These are phyloP conservation scores for Ploceus nigricollis DNA, from an alignment of 2,113 vertebrate genomes.

Conservation along the genomic window DNA sequence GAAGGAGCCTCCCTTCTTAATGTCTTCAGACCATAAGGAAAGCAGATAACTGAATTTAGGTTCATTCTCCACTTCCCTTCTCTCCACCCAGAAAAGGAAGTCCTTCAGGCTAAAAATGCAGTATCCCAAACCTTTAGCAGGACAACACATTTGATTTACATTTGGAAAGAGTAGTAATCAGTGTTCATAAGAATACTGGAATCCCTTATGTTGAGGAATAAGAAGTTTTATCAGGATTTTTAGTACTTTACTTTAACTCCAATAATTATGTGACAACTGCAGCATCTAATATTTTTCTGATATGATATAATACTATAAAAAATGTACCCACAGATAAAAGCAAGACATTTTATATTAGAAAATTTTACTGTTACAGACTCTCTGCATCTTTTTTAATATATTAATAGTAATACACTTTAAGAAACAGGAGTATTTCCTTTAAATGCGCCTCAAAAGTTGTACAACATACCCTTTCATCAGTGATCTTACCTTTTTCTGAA, in stretches of 20 bases:
- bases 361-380: background rate
- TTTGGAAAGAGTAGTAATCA: background rate
- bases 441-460: background rate
- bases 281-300: background rate
- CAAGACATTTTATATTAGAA: background rate
- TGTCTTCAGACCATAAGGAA: background rate
- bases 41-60: background rate
- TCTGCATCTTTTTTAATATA: background rate
- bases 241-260: background rate
- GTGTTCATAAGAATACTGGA: background rate
- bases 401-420: background rate
- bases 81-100: background rate
- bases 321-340: background rate
- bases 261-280: background rate
- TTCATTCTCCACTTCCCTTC: background rate
- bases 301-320: background rate
- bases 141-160: background rate
- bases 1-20: background rate
- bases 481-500: constrained; percentile 92
- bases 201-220: background rate
- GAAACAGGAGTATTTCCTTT: background rate
- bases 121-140: background rate
- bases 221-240: background rate
- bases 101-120: background rate
- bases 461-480: background rate